Percentiles rank a stretch among this genome's conserved stretches.
phyloP scores from a whole-genome alignment of 2,888 invertebrate genomes.

The Melinopterus prodromus region DNA sequence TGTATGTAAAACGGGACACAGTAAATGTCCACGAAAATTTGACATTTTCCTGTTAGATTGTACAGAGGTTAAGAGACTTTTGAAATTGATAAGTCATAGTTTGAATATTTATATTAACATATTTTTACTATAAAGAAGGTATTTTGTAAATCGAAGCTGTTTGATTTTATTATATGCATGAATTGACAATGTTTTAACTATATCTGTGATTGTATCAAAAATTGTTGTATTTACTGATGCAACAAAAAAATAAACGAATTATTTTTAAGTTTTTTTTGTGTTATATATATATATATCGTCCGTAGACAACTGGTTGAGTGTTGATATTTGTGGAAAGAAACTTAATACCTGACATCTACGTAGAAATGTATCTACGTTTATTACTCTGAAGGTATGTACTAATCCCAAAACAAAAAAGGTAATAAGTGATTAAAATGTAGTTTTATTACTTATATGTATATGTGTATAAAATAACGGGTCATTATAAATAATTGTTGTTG shows the following conservation, averaged over 20 bases:
- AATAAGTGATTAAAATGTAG: too few relatives aligned
- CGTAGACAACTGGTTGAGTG: too few relatives aligned
- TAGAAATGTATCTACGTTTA: too few relatives aligned
- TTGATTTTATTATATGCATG: neutral
- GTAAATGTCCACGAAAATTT: neutral
- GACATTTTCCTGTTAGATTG: neutral
- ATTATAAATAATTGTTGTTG: too few relatives aligned
- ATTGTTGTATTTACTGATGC: conserved; percentile 12
- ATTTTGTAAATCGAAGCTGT: neutral
- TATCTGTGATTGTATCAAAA: conserved; percentile 30
- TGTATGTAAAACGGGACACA: neutral
- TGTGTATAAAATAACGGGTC: too few relatives aligned
- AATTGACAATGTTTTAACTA: conserved; percentile 23
- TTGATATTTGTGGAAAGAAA: too few relatives aligned
- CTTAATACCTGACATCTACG: too few relatives aligned
- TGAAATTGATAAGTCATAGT: neutral
- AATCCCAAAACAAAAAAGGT: too few relatives aligned
- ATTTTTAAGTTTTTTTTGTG: neutral
- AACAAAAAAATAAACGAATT: conserved; percentile 21
- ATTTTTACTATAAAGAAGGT: neutral
- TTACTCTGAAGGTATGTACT: too few relatives aligned
- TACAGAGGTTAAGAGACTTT: neutral
- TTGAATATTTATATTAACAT: neutral
- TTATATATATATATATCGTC: neutral
- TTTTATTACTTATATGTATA: too few relatives aligned